These are phyloP conservation scores for Rostrhamus sociabilis DNA, from an alignment of 2,797 vertebrate genomes.

Conservation along the genomic window DNA sequence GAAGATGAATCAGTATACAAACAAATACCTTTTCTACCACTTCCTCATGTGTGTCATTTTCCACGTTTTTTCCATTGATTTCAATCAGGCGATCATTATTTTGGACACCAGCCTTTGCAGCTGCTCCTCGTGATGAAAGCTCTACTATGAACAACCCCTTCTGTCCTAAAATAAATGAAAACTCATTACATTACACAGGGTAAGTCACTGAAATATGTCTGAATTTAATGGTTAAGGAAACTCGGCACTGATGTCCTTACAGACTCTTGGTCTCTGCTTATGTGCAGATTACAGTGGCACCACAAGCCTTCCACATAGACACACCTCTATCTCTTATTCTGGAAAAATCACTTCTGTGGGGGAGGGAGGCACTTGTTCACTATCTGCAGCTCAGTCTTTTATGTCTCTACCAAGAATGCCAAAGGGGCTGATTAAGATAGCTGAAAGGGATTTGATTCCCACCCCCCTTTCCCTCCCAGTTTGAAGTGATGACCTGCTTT, in stretches of 20 bases:
- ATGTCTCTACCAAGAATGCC: background rate
- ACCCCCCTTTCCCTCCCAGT: background rate
- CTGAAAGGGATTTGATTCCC: background rate
- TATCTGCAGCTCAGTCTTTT: background rate
- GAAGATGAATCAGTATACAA: background rate
- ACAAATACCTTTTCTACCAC: slow-evolving; percentile 81
- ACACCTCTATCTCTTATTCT: background rate
- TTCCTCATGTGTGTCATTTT: slow-evolving; percentile 80
- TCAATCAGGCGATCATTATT: slow-evolving; percentile 85
- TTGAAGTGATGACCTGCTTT: background rate
- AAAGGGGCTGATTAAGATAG: background rate
- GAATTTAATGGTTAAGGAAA: background rate
- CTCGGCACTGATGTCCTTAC: background rate
- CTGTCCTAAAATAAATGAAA: slow-evolving; percentile 73
- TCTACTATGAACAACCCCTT: slow-evolving; percentile 83
- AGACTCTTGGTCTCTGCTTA: background rate
- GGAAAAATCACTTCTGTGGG: background rate
- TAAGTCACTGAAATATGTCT: background rate
- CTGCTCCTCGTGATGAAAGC: slow-evolving; percentile 76
- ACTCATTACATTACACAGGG: background rate
- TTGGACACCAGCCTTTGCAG: slow-evolving; percentile 85
- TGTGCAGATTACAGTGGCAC: background rate
- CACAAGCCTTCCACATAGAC: background rate
- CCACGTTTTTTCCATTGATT: slow-evolving; percentile 88
- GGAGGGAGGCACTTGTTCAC: background rate